phyloP scores from a whole-genome alignment of 2,113 vertebrate species.

The Megalops atlanticus region DNA sequence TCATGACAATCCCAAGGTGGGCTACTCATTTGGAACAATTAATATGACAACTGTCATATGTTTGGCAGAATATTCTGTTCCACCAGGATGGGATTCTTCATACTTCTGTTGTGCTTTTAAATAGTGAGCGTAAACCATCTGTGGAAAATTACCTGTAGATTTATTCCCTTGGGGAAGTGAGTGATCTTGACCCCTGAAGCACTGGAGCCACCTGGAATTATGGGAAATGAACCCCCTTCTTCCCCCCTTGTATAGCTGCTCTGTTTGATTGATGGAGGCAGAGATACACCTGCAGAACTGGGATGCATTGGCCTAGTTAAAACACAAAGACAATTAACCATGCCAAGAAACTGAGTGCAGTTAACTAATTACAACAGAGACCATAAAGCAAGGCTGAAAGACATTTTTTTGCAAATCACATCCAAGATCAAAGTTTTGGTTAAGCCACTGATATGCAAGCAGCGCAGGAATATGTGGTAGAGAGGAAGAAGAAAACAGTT shows the following conservation, averaged over 20 bases:
- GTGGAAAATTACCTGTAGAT: background rate
- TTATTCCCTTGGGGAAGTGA: background rate
- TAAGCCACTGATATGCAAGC: background rate
- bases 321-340: background rate
- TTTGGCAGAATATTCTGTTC: background rate
- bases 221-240: background rate
- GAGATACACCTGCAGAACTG: background rate
- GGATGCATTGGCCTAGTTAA: background rate
- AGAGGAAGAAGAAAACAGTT: background rate
- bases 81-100: background rate
- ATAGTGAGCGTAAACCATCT: background rate
- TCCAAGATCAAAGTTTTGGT: background rate
- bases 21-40: background rate
- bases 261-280: background rate
- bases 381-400: background rate
- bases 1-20: background rate
- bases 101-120: background rate
- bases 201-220: background rate
- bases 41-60: background rate
- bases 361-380: background rate
- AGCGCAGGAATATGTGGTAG: background rate
- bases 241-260: background rate
- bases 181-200: background rate
- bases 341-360: background rate
- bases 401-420: too few species aligned